phyloP scores from a whole-genome alignment of 2,888 invertebrate genomes.

The Teleogryllus oceanicus region DNA sequence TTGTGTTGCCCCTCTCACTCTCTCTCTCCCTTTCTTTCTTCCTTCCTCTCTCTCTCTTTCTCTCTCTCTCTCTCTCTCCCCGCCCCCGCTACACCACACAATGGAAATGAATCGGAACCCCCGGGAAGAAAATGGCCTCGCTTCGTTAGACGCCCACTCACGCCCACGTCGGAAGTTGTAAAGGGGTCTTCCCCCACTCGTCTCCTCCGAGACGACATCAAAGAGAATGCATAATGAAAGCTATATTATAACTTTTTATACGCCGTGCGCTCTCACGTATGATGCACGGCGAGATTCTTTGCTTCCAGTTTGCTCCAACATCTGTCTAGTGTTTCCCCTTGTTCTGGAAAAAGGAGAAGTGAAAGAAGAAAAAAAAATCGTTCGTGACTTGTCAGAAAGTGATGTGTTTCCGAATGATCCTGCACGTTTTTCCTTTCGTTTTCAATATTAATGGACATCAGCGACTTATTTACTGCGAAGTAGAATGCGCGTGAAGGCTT shows the following conservation, averaged over 20 bases:
- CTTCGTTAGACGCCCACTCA: neutral
- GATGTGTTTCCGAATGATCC: too few species aligned
- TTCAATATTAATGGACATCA: too few species aligned
- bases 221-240: conserved; percentile 10
- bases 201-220: neutral
- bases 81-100: neutral
- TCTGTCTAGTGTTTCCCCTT: neutral
- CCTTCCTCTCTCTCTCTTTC: neutral
- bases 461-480: too few species aligned
- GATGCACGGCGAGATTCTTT: neutral
- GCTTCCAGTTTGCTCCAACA: neutral
- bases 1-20: too few species aligned
- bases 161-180: neutral
- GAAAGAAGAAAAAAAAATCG: neutral
- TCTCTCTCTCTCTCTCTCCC: neutral
- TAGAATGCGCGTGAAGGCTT: too few species aligned
- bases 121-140: neutral
- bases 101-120: conserved; percentile 1
- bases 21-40: neutral
- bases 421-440: too few species aligned
- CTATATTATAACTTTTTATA: conserved; percentile 6
- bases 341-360: neutral
- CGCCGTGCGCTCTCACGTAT: neutral
- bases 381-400: too few species aligned
- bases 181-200: neutral